These are phyloP conservation scores for Rhodophaea formosa DNA, from an alignment of 2,888 invertebrate species.

Conservation along the genomic window DNA sequence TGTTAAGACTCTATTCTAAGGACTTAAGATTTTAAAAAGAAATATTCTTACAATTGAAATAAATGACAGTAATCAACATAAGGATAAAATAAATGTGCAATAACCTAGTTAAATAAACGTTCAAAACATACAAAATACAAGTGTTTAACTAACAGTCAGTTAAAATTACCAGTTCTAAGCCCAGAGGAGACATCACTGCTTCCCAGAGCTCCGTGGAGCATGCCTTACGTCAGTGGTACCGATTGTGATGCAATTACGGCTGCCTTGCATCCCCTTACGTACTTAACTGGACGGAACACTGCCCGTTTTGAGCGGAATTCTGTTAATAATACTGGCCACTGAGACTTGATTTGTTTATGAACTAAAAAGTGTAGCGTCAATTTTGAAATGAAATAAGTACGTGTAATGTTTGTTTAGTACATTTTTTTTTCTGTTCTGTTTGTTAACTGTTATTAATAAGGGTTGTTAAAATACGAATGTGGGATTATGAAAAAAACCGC, in stretches of 20 bases:
- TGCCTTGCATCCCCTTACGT: conserved; percentile 68
- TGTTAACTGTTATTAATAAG: too few species aligned
- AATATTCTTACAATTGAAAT: too few species aligned
- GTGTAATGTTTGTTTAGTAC: too few species aligned
- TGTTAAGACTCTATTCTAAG: too few species aligned
- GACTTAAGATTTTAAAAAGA: too few species aligned
- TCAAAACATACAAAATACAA: background rate
- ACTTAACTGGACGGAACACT: conserved; percentile 68
- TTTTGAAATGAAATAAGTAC: too few species aligned
- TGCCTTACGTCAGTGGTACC: conserved; percentile 60
- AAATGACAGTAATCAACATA: too few species aligned
- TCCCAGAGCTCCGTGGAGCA: conserved; percentile 51
- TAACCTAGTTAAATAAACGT: too few species aligned
- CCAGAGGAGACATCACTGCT: conserved; percentile 45
- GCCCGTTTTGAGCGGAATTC: conserved; percentile 36
- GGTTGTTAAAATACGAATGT: too few species aligned
- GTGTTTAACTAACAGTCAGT: conserved; percentile 24
- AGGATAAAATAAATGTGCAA: too few species aligned
- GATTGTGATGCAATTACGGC: conserved; percentile 76
- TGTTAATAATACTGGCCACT: conserved; percentile 3
- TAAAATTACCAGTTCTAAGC: conserved; percentile 47
- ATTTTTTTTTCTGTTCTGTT: too few species aligned
- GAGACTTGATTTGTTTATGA: conserved; percentile 11
- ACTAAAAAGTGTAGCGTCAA: background rate
- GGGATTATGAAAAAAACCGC: too few species aligned